Evolutionary conservation across 30 jellyfish, hydroid and myxozoan species (phyloP), one percentile per base, ranked within the genome.

Genomic region (Haliclystus octoradiatus): DNA sequence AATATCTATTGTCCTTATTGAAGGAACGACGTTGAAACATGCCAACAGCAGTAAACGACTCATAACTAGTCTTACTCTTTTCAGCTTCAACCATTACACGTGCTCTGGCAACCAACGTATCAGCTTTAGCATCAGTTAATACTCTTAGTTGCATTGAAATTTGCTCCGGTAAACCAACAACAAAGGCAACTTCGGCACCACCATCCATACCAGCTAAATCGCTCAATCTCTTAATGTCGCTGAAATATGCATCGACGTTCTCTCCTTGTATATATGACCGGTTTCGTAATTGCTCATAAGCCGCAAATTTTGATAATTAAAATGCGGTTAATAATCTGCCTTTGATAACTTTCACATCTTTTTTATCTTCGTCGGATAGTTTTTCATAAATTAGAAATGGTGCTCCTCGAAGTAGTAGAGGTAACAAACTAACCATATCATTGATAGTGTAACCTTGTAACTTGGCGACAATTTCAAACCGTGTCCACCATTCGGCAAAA

Each of bases 211-310:
- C 75, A 65, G 75, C 75, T 34, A 65, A 0, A 26, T 62, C 62
- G 30, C 63, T 62, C 75, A 65, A 65, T 49, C 75, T 65, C 62
- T 62, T 65, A 25, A 65, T n/a, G n/a, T n/a, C n/a, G n/a, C n/a
- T n/a, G n/a, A n/a, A n/a, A n/a, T n/a, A n/a, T n/a, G n/a, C n/a
- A 31, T 65, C 75, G 14, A 65, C 62, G 2, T 30, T 30, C 62
- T 34, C 75, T 24, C 75, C 75, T 26, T n/a, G n/a, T n/a, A 62
- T 26, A 60, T 62, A 65, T 65, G 63, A 29, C 24, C 14, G 25
- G 63, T 65, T 65, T 14, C 26, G 34, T 22, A 65, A 31, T 9
- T 65, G 15, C 9, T 40, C 75, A 0, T 65, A 65, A 26, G 75
- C 75, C 34, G 62, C 34, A 65, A 65, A 65, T 49, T 25, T 30